These are phyloP conservation scores for Helarctos malayanus DNA, from an alignment of 2,797 vertebrate species.

Conservation along the genomic window DNA sequence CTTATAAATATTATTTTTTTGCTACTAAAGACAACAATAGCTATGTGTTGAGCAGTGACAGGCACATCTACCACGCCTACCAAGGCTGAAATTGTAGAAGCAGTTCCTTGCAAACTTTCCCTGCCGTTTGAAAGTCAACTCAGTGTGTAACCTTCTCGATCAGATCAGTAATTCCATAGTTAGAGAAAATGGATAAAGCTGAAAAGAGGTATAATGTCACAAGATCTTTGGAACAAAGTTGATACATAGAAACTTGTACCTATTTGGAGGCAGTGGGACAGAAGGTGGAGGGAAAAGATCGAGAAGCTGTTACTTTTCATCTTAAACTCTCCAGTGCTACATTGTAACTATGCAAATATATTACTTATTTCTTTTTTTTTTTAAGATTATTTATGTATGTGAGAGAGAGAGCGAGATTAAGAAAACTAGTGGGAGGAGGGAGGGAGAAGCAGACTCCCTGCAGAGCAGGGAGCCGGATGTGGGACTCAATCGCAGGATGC, in stretches of 20 bases:
- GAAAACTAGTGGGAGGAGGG: neutral
- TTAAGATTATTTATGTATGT: neutral
- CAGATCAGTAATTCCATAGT: slow-evolving; percentile 40
- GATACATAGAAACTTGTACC: slow-evolving; percentile 42
- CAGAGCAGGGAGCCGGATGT: neutral
- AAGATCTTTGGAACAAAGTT: neutral
- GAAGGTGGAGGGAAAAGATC: neutral
- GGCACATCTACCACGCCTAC: neutral
- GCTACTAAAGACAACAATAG: neutral
- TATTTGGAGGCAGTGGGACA: neutral
- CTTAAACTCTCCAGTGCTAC: neutral
- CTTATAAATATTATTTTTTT: slow-evolving; percentile 14
- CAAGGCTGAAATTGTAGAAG: neutral
- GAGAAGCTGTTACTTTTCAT: slow-evolving; percentile 10
- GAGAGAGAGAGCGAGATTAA: too few relatives aligned
- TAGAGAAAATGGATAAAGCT: slow-evolving; percentile 46
- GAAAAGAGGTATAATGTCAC: slow-evolving; percentile 35
- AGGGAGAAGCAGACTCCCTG: neutral
- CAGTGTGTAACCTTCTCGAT: slow-evolving; percentile 15
- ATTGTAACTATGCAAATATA: neutral
- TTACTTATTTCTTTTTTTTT: neutral
- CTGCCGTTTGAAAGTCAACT: slow-evolving; percentile 11
- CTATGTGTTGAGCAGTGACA: neutral
- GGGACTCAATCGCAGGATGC: neutral
- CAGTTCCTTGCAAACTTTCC: neutral